Evolutionary conservation across 2,113 vertebrate genomes (phyloP).

Genomic region (Scopus umbretta): DNA sequence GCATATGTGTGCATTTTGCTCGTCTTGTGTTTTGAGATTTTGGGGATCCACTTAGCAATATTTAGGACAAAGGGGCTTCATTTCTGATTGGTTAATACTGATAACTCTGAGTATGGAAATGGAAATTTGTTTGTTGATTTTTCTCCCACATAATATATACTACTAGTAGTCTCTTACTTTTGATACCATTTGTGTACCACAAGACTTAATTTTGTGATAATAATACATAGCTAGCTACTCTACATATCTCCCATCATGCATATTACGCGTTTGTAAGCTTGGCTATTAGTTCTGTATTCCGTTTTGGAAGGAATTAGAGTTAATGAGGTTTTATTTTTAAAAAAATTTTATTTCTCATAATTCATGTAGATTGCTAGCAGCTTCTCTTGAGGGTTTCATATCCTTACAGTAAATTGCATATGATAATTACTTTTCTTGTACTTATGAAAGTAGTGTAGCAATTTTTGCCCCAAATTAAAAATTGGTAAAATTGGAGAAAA

Average conservation of each 20-base stretch:
- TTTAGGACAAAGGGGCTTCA: background rate
- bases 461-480: background rate
- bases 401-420: background rate
- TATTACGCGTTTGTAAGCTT: background rate
- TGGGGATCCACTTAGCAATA: background rate
- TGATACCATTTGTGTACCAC: background rate
- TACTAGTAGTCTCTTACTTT: background rate
- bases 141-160: background rate
- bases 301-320: background rate
- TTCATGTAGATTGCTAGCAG: rapidly evolving
- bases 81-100: background rate
- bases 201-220: background rate
- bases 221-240: background rate
- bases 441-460: background rate
- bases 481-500: background rate
- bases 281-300: background rate
- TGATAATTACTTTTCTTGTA: background rate
- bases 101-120: background rate
- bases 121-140: background rate
- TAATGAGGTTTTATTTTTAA: background rate
- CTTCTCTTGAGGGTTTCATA: background rate
- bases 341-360: background rate
- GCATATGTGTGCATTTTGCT: background rate
- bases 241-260: background rate
- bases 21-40: background rate